phyloP scores from a whole-genome alignment of 2,888 invertebrate species.

The Diarsia mendica region DNA sequence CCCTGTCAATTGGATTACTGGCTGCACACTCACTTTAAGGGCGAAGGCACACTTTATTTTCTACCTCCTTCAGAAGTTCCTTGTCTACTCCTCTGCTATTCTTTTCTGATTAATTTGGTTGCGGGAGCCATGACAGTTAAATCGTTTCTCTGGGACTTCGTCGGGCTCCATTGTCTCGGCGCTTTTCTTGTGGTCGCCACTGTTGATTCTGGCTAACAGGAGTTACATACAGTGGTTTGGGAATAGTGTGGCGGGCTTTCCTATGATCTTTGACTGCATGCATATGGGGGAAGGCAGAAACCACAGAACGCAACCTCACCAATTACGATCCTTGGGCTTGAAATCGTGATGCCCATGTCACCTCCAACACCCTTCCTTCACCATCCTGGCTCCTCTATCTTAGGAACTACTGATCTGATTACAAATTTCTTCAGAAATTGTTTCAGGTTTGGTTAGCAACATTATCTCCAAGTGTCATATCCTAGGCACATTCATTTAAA shows the following conservation, averaged over 20 bases:
- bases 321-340: neutral
- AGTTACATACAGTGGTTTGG: no score
- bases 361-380: no score
- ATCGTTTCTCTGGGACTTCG: no score
- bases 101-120: no score
- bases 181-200: no score
- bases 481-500: neutral
- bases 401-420: neutral
- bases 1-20: conserved; percentile 60
- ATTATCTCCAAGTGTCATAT: neutral
- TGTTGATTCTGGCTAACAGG: no score
- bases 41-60: conserved; percentile 10
- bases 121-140: no score
- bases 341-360: neutral
- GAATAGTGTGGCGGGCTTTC: no score
- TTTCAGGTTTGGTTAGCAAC: neutral
- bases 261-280: neutral
- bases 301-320: neutral
- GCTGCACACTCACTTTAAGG: conserved; percentile 32
- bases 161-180: no score
- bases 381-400: neutral
- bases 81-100: no score
- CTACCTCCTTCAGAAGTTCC: neutral
- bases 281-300: neutral
- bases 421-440: neutral